Evolutionary conservation across 1,140 invertebrate species (phyloP).

Genomic region (Oreohelix idahoensis): DNA sequence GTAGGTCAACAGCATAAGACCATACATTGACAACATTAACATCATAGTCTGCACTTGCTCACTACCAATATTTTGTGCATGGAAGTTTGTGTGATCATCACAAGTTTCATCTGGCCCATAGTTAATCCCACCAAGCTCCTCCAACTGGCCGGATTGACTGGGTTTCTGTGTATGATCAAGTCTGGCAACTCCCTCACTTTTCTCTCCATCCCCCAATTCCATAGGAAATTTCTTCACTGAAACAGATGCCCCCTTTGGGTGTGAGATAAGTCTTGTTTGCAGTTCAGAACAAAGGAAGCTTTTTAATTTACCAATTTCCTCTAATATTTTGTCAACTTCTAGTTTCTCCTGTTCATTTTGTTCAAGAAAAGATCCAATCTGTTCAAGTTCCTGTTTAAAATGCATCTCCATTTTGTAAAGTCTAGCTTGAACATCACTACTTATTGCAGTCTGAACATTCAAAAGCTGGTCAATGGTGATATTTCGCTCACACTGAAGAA

Average conservation of each 20-base stretch:
- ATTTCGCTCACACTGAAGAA: neutral
- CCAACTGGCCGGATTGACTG: neutral
- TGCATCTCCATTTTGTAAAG: neutral
- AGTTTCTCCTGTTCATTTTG: neutral
- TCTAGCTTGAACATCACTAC: neutral
- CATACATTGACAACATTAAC: neutral
- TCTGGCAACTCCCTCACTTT: neutral
- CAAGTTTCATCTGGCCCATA: neutral
- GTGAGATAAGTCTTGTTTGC: neutral
- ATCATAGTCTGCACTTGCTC: neutral
- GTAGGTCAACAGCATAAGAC: neutral
- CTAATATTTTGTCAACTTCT: neutral
- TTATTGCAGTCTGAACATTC: neutral
- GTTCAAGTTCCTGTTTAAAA: neutral
- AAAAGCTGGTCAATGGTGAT: neutral
- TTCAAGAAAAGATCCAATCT: neutral
- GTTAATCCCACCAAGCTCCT: no score
- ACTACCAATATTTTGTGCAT: neutral
- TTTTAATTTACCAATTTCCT: neutral
- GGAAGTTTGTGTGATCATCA: neutral
- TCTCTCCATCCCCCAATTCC: neutral
- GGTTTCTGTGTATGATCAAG: neutral
- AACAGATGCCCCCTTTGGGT: neutral
- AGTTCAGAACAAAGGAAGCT: neutral
- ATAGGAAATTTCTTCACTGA: neutral